Percentiles rank a stretch among this genome's conserved stretches.
phyloP scores from a whole-genome alignment of 2,888 invertebrate species.

The Drosophila antonietae region DNA sequence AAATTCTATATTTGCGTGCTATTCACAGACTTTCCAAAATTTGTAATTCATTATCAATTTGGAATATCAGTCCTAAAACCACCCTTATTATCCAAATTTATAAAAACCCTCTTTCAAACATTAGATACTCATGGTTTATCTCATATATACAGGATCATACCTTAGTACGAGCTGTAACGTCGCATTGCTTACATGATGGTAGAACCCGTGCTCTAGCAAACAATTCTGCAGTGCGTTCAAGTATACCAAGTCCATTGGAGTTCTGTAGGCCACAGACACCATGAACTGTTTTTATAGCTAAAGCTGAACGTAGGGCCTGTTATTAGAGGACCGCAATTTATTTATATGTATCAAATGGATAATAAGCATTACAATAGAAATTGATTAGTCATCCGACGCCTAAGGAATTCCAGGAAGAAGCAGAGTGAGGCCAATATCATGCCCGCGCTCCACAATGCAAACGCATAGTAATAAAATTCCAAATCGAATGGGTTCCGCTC shows the following conservation, averaged over 20 bases:
- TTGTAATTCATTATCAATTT: too few species aligned
- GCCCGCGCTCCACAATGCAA: constrained; percentile 33
- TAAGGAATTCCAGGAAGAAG: constrained; percentile 24
- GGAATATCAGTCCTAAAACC: too few species aligned
- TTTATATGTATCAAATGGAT: constrained; percentile 11
- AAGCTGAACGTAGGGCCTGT: neutral
- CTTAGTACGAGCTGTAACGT: too few species aligned
- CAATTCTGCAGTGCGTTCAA: constrained; percentile 56
- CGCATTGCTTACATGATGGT: too few species aligned
- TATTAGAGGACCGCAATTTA: constrained; percentile 16
- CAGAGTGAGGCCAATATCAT: constrained; percentile 25
- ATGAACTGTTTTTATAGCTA: constrained; percentile 46
- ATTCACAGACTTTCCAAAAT: too few species aligned
- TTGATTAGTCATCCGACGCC: constrained; percentile 2
- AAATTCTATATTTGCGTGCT: too few species aligned
- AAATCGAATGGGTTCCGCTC: constrained; percentile 31
- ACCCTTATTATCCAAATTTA: too few species aligned
- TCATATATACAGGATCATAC: too few species aligned
- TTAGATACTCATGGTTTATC: too few species aligned
- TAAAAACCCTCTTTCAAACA: too few species aligned
- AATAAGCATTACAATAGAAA: constrained; percentile 23
- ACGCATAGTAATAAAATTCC: constrained; percentile 54
- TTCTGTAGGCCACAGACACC: neutral
- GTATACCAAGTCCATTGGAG: constrained; percentile 50
- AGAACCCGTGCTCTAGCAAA: constrained; percentile 19